phyloP scores from a whole-genome alignment of 2,797 vertebrate genomes.

The Chloroceryle amazona region DNA sequence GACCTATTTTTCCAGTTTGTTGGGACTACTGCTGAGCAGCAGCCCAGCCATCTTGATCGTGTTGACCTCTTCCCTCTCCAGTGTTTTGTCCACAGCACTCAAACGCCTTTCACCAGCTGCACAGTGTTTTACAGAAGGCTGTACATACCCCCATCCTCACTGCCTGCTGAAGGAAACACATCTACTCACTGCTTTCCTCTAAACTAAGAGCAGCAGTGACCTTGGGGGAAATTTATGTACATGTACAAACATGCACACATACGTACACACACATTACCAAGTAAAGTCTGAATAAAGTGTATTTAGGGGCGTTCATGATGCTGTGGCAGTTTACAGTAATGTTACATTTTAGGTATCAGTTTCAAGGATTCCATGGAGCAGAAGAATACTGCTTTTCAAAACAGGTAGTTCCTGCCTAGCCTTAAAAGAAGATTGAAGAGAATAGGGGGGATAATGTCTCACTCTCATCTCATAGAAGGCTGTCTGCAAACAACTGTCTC shows the following conservation, averaged over 20 bases:
- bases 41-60: neutral
- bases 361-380: neutral
- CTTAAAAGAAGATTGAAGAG: neutral
- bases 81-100: neutral
- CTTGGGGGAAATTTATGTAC: neutral
- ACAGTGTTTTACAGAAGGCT: neutral
- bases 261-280: neutral
- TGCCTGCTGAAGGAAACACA: neutral
- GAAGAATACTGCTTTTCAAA: neutral
- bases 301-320: neutral
- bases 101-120: neutral
- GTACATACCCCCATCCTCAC: neutral
- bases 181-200: neutral
- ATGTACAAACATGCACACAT: rapidly evolving
- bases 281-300: neutral
- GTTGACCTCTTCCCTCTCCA: neutral
- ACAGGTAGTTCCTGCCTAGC: neutral
- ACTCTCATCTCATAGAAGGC: neutral
- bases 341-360: neutral
- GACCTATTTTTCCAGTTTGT: neutral
- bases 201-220: neutral
- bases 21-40: neutral
- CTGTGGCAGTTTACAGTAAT: neutral
- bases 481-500: neutral
- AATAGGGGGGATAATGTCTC: neutral